These are phyloP conservation scores for Urocynchramus pylzowi DNA, from an alignment of 2,113 vertebrate genomes.

Conservation along the genomic window DNA sequence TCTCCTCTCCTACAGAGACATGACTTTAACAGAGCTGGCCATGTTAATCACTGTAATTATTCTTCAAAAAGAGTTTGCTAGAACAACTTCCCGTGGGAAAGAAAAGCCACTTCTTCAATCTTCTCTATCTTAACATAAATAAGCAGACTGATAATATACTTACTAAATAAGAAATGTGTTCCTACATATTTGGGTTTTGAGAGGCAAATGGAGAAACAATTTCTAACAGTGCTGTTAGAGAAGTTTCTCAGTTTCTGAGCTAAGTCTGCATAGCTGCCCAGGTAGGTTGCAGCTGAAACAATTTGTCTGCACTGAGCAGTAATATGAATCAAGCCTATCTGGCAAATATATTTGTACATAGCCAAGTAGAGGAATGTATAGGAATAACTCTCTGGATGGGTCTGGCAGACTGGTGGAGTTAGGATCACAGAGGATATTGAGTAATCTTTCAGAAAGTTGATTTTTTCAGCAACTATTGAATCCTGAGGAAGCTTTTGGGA, in stretches of 20 bases:
- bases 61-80: not conserved
- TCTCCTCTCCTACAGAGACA: not conserved
- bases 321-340: fast-evolving
- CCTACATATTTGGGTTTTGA: not conserved
- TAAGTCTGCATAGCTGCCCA: fast-evolving
- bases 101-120: not conserved
- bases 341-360: not conserved
- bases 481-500: not conserved
- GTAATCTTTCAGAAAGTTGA: not conserved
- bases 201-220: not conserved
- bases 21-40: not conserved
- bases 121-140: not conserved
- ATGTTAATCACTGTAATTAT: conserved; percentile 6
- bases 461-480: not conserved
- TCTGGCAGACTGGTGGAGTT: not conserved
- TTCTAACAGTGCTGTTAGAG: not conserved
- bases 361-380: not conserved
- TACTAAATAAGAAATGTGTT: not conserved
- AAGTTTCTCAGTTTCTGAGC: not conserved
- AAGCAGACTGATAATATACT: not conserved
- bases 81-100: not conserved
- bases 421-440: not conserved
- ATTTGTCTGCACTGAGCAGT: not conserved
- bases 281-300: not conserved
- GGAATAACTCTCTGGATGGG: not conserved